These are phyloP conservation scores for Lepidocyrtoides sp. DNA, from an alignment of 2,888 invertebrate genomes.

Conservation along the genomic window DNA sequence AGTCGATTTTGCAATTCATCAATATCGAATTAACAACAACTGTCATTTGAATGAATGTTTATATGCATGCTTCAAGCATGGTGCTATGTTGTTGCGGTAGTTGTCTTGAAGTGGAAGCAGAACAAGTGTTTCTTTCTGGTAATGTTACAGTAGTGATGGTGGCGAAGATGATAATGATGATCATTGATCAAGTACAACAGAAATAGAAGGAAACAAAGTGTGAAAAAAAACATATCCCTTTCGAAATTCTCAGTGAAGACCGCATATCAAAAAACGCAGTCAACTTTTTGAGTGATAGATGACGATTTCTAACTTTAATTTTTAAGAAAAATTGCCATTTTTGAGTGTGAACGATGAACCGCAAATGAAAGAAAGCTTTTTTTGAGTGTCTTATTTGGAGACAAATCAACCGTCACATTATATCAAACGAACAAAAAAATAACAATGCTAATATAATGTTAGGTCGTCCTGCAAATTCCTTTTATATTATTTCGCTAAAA, in stretches of 20 bases:
- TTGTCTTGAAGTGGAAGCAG: not conserved
- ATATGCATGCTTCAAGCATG: too few relatives aligned
- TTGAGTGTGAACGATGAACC: not conserved
- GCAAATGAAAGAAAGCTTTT: constrained; percentile 6
- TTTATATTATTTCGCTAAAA: not conserved
- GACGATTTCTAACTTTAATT: not conserved
- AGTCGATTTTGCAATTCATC: not conserved
- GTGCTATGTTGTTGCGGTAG: not conserved
- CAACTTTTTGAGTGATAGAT: not conserved
- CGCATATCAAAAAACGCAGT: not conserved
- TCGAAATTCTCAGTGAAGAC: not conserved
- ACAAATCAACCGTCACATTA: constrained; percentile 28
- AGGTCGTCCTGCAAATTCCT: too few relatives aligned
- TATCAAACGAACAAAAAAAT: not conserved
- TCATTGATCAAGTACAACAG: too few relatives aligned
- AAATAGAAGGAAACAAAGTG: too few relatives aligned
- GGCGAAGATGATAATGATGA: not conserved
- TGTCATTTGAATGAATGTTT: not conserved
- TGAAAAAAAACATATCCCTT: too few relatives aligned
- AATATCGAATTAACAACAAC: not conserved
- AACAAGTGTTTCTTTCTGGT: not conserved
- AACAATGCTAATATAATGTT: not conserved
- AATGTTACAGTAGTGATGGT: not conserved
- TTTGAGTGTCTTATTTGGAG: not conserved
- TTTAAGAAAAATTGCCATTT: not conserved